Conservation (phyloP, 2,797 vertebrate genomes). For the Thunnus albacares region DNA sequence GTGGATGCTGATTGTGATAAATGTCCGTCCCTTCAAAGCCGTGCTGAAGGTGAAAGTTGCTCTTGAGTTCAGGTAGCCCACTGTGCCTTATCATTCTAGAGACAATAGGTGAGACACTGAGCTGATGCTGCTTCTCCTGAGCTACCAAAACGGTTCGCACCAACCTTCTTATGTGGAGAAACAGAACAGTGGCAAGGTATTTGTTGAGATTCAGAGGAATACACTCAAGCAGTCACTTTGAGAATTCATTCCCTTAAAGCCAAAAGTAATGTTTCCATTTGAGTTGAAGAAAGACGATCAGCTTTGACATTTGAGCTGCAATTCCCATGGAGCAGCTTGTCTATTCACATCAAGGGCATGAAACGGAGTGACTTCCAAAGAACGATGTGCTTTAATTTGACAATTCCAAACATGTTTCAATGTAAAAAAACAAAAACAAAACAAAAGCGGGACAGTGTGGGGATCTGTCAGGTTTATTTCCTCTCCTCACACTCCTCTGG, state of each 20-base stretch:
- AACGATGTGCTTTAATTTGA: slow-evolving; percentile 68
- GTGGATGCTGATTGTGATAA: slow-evolving; percentile 77
- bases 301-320: slow-evolving; percentile 72
- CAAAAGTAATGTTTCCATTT: slow-evolving; percentile 74
- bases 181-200: slow-evolving; percentile 46
- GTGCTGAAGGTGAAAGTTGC: slow-evolving; percentile 76
- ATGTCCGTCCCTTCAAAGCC: slow-evolving; percentile 66
- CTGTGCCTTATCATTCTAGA: slow-evolving; percentile 53
- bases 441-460: slow-evolving; percentile 44
- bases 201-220: slow-evolving; percentile 64
- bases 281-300: slow-evolving; percentile 63
- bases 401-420: slow-evolving; percentile 56
- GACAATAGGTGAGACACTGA: slow-evolving; percentile 52
- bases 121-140: slow-evolving; percentile 40
- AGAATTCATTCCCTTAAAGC: slow-evolving; percentile 72
- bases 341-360: slow-evolving; percentile 64
- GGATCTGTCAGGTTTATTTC: slow-evolving; percentile 59
- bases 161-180: slow-evolving; percentile 48
- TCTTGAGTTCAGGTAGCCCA: slow-evolving; percentile 59
- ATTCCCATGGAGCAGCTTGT: slow-evolving; percentile 72
- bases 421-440: slow-evolving; percentile 37
- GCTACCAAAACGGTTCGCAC: slow-evolving; percentile 54
- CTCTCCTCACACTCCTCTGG: slow-evolving; percentile 20
- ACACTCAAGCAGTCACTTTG: slow-evolving; percentile 65
- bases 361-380: slow-evolving; percentile 66